Conservation (phyloP, 2,113 vertebrate genomes). For the Muntiacus reevesi region DNA sequence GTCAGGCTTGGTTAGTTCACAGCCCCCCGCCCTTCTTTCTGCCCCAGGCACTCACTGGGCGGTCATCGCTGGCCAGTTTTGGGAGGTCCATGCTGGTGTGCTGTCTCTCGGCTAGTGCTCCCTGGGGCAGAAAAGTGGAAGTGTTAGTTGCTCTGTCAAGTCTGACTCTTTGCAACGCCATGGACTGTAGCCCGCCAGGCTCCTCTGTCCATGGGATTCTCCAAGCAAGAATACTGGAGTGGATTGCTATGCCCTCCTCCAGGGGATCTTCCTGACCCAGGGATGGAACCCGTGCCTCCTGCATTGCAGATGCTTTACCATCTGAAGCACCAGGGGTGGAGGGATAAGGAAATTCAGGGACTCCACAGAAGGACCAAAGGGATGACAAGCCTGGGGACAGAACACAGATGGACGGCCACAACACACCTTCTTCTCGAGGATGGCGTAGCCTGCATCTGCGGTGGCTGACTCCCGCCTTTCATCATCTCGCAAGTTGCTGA, state of each 20-base stretch:
- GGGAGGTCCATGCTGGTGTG: slow-evolving; percentile 88
- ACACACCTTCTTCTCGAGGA: slow-evolving; percentile 91
- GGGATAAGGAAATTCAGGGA: neutral
- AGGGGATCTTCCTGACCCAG: neutral
- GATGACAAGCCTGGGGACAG: neutral
- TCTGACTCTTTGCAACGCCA: neutral
- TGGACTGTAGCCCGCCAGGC: neutral
- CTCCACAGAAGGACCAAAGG: neutral
- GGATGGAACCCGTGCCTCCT: neutral
- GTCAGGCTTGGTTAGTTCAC: neutral
- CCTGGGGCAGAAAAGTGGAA: slow-evolving; percentile 72
- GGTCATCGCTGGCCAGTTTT: slow-evolving; percentile 81
- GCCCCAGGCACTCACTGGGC: slow-evolving; percentile 78
- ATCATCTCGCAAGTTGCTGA: slow-evolving; percentile 79
- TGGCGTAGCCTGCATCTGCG: slow-evolving; percentile 91
- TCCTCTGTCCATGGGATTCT: neutral
- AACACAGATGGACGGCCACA: neutral
- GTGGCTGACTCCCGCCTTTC: slow-evolving; percentile 90
- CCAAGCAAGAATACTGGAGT: neutral
- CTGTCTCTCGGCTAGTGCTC: slow-evolving; percentile 87
- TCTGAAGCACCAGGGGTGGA: neutral
- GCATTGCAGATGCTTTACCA: neutral
- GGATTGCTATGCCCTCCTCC: neutral
- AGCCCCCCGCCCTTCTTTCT: neutral
- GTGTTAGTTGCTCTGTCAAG: neutral